Conservation (phyloP, 30 jellyfish, hydroid and myxozoan species). For the Sanderia malayensis region DNA sequence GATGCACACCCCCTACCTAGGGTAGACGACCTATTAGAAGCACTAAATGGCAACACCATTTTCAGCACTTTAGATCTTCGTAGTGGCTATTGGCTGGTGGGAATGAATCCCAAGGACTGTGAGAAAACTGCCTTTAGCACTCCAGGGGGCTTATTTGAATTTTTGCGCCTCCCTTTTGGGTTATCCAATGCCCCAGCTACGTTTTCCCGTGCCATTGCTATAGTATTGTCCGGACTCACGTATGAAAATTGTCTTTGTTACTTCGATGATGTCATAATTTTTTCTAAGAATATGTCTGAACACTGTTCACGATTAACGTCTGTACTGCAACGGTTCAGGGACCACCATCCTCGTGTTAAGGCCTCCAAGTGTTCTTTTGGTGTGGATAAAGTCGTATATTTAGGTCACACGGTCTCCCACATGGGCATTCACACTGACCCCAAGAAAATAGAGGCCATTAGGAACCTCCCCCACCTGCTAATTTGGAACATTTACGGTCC, state of each 20-base stretch:
- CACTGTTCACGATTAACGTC: conserved; percentile 5
- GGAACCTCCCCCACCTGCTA: not conserved
- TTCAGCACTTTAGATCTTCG: conserved; percentile 10
- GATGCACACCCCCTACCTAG: conserved; percentile 34
- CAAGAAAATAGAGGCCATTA: not conserved
- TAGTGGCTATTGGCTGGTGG: conserved; percentile 6
- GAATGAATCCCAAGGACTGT: not conserved
- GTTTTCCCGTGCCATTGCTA: not conserved
- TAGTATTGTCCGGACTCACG: no score
- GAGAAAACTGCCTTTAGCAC: no score
- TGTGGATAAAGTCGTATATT: no score
- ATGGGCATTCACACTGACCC: conserved; percentile 34
- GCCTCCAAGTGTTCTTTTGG: conserved; percentile 42
- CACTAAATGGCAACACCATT: not conserved
- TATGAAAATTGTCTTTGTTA: no score
- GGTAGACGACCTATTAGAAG: conserved; percentile 4
- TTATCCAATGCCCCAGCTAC: not conserved
- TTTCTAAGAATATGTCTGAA: not conserved
- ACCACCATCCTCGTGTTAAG: conserved; percentile 28
- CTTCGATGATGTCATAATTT: conserved; percentile 1
- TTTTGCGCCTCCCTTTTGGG: conserved; percentile 4
- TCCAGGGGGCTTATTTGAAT: not conserved
- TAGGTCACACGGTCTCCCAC: no score
- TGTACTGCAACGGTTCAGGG: not conserved
- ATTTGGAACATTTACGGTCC: conserved; percentile 1